Evolutionary conservation across 2,113 vertebrate species (phyloP).

Genomic region (Ceuthmochares aereus): DNA sequence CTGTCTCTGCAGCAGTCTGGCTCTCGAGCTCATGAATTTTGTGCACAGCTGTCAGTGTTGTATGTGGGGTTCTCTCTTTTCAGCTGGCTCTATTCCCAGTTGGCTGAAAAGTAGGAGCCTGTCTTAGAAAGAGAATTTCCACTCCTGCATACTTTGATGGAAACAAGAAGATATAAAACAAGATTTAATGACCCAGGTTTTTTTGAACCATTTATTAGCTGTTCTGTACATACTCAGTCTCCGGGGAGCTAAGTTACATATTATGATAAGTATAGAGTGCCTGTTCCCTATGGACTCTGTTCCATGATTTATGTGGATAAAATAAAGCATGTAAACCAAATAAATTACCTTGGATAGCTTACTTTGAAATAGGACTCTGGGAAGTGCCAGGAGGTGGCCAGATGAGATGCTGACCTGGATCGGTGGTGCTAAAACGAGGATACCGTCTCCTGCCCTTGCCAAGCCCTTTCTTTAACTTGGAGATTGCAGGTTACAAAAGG

Average conservation of each 20-base stretch:
- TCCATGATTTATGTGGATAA: conserved; percentile 68
- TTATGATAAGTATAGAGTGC: conserved; percentile 69
- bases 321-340: conserved; percentile 60
- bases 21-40: conserved; percentile 70
- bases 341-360: conserved; percentile 58
- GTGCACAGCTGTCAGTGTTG: conserved; percentile 71
- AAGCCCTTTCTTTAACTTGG: background rate
- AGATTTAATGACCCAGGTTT: conserved; percentile 61
- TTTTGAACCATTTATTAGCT: conserved; percentile 67
- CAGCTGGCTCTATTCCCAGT: conserved; percentile 68
- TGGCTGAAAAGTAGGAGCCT: conserved; percentile 67
- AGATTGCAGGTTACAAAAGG: background rate
- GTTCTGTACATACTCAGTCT: conserved; percentile 61
- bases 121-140: conserved; percentile 72
- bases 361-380: conserved; percentile 55
- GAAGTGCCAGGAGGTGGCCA: conserved; percentile 47
- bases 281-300: conserved; percentile 54
- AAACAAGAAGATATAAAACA: conserved; percentile 73
- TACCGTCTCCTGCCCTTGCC: background rate
- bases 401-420: conserved; percentile 38
- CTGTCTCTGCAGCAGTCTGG: conserved; percentile 73
- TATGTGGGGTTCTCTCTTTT: conserved; percentile 67
- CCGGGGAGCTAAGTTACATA: conserved; percentile 65
- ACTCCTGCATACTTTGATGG: conserved; percentile 68
- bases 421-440: background rate